phyloP scores from a whole-genome alignment of 2,113 vertebrate species.

The Platichthys flesus region DNA sequence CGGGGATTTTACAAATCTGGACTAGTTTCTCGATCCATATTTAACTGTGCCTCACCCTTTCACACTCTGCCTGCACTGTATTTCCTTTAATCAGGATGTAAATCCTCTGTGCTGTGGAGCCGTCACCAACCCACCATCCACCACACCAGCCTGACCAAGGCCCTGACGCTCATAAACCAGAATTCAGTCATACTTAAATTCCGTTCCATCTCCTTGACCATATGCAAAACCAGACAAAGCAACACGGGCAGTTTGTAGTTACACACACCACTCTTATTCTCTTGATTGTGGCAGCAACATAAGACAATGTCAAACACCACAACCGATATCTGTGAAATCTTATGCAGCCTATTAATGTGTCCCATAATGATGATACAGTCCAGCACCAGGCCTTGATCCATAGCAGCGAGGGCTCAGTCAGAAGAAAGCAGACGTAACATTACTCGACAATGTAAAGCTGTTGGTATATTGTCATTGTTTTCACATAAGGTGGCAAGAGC shows the following conservation, averaged over 20 bases:
- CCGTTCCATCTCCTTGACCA: not conserved
- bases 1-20: conserved; percentile 78
- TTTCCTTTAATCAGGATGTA: conserved; percentile 28
- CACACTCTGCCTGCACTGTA: conserved; percentile 47
- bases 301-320: not conserved
- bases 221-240: conserved; percentile 16
- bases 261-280: not conserved
- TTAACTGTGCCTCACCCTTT: conserved; percentile 67
- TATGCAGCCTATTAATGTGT: not conserved
- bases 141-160: conserved; percentile 50
- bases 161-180: conserved; percentile 17
- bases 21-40: conserved; percentile 65
- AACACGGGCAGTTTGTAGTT: not conserved
- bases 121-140: conserved; percentile 39
- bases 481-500: not conserved
- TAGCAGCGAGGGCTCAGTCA: not conserved
- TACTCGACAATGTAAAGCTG: not conserved
- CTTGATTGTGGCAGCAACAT: not conserved
- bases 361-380: not conserved
- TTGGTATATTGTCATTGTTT: not conserved
- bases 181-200: conserved; percentile 4
- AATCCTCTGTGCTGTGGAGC: conserved; percentile 7
- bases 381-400: not conserved
- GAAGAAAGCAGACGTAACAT: not conserved
- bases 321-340: not conserved